Evolutionary conservation across 2,797 vertebrate species (phyloP).

Genomic region (Phylloscopus collybita): DNA sequence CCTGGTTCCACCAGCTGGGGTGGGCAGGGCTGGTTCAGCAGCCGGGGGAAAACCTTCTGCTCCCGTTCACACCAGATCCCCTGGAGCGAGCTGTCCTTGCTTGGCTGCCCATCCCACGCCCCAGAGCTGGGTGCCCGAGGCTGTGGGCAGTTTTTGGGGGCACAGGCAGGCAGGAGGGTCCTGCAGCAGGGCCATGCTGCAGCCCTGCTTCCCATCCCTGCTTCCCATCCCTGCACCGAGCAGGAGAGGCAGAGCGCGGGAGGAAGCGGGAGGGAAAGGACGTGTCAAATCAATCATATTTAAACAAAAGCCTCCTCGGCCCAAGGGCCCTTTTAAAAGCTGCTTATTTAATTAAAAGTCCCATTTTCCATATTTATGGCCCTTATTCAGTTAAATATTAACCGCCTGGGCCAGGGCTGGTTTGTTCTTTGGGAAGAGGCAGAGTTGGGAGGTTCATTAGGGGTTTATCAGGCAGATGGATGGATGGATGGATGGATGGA

Average conservation of each 20-base stretch:
- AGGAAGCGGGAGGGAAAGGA: conserved; percentile 65
- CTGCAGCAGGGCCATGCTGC: background rate
- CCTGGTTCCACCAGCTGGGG: background rate
- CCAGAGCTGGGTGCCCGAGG: background rate
- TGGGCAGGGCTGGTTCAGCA: background rate
- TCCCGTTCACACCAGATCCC: fast-evolving
- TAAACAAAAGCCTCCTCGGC: conserved; percentile 94
- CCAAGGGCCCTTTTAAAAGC: conserved; percentile 97
- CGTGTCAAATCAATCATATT: conserved; percentile 95
- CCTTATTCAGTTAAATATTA: conserved; percentile 94
- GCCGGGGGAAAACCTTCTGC: background rate
- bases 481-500: background rate
- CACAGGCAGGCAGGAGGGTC: background rate
- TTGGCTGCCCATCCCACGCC: fast-evolving
- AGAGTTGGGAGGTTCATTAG: conserved; percentile 75
- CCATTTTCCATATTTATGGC: conserved; percentile 97
- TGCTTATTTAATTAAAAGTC: conserved; percentile 99
- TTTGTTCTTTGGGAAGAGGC: conserved; percentile 77
- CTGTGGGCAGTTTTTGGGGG: background rate
- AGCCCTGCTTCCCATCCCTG: background rate
- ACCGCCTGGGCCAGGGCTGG: conserved; percentile 87
- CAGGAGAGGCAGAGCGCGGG: conserved; percentile 3
- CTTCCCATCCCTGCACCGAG: background rate
- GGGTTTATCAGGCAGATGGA: conserved; percentile 58
- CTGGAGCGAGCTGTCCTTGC: background rate